Evolutionary conservation across 2,113 vertebrate genomes (phyloP).

Genomic region (Numenius arquata): DNA sequence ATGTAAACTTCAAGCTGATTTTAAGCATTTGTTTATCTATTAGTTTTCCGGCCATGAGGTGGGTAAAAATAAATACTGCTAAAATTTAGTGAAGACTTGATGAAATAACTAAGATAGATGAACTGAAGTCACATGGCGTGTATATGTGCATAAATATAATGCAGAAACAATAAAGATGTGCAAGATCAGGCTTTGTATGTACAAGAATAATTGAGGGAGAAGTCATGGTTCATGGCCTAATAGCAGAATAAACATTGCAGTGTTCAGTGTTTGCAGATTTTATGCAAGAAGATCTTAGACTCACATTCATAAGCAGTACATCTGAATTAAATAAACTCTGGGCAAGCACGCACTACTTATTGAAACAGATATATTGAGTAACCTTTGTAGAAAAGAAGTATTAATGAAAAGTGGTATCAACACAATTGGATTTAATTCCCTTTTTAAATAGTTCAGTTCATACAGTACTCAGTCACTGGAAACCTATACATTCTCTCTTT

Average conservation of each 20-base stretch:
- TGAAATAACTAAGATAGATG: background rate
- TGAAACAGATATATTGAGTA: background rate
- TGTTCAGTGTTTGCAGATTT: background rate
- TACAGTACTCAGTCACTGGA: background rate
- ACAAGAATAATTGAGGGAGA: slow-evolving; percentile 9
- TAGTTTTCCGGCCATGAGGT: background rate
- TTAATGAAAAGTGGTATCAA: background rate
- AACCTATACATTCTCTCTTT: background rate
- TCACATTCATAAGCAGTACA: background rate
- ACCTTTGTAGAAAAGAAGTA: background rate
- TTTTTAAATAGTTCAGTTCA: background rate
- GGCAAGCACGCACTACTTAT: background rate
- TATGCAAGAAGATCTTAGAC: background rate
- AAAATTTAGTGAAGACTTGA: background rate
- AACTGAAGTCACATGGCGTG: background rate
- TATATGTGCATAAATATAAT: background rate
- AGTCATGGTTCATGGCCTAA: background rate
- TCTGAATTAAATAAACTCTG: background rate
- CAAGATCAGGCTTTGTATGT: background rate
- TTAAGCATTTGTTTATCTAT: background rate
- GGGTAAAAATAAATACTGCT: background rate
- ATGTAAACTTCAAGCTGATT: slow-evolving; percentile 13
- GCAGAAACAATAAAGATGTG: background rate
- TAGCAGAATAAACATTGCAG: slow-evolving; percentile 8
- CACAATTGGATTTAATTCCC: background rate